Conservation (phyloP, 2,113 vertebrate genomes). For the Rousettus leschenaultii region DNA sequence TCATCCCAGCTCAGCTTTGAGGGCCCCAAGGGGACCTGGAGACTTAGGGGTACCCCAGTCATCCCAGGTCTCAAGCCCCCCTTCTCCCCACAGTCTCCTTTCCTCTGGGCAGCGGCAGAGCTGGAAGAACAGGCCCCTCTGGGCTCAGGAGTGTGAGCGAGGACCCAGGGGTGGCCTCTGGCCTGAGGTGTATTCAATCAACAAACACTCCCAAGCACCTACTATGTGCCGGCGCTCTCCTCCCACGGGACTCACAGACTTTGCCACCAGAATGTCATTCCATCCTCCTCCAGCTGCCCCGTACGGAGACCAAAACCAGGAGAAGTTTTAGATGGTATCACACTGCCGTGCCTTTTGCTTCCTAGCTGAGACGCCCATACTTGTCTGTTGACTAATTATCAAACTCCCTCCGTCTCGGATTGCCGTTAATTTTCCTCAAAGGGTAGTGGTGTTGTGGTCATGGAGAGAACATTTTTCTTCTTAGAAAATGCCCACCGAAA, state of each 20-base stretch:
- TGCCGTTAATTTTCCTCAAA: background rate
- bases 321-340: accelerated
- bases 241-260: accelerated
- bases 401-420: background rate
- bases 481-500: background rate
- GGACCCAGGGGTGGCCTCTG: too few species aligned
- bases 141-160: background rate
- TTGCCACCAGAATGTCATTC: background rate
- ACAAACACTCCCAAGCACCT: background rate
- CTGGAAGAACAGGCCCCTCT: background rate
- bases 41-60: background rate
- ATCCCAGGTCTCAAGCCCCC: background rate
- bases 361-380: background rate
- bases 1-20: background rate
- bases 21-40: background rate
- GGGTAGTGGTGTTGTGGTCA: too few species aligned
- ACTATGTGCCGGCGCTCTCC: accelerated
- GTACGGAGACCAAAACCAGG: accelerated
- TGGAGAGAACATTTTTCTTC: background rate
- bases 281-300: background rate
- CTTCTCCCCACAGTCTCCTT: accelerated
- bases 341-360: background rate
- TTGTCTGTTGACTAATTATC: background rate
- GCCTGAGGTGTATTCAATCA: accelerated
- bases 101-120: background rate